Evolutionary conservation across 1,140 invertebrate species (phyloP).

Genomic region (Zaprionus kolodkinae): DNA sequence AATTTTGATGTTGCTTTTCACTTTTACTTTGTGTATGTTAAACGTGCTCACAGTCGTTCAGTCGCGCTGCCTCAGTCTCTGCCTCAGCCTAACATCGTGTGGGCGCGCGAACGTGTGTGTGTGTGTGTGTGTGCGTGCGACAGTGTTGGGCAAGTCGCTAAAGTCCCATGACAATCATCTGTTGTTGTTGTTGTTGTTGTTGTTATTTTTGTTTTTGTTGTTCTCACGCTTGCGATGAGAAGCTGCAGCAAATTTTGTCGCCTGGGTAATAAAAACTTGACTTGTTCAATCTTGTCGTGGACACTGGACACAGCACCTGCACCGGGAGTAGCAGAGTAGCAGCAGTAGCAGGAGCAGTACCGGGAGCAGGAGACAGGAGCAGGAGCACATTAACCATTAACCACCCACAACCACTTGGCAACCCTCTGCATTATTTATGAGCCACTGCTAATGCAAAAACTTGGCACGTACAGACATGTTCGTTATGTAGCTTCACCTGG

Average conservation of each 20-base stretch:
- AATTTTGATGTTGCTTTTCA: constrained; percentile 82
- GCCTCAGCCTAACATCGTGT: constrained; percentile 9
- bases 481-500: constrained; percentile 5
- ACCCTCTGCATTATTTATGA: constrained; percentile 72
- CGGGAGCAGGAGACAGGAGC: constrained; percentile 9
- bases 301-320: background rate
- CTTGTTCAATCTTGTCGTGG: constrained; percentile 31
- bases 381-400: constrained; percentile 3
- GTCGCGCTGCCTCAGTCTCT: background rate
- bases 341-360: too few relatives aligned
- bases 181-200: constrained; percentile 32
- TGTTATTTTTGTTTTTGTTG: constrained; percentile 23
- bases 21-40: constrained; percentile 79
- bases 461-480: constrained; percentile 32
- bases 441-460: constrained; percentile 49
- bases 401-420: constrained; percentile 29
- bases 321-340: background rate
- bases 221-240: background rate
- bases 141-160: constrained; percentile 27
- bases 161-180: constrained; percentile 44
- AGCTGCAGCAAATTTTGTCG: constrained; percentile 30
- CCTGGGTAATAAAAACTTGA: constrained; percentile 36
- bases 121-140: background rate
- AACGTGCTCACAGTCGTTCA: constrained; percentile 49
- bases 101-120: constrained; percentile 6